These are phyloP conservation scores for Herpetotheres cachinnans DNA, from an alignment of 2,113 vertebrate genomes.

Conservation along the genomic window DNA sequence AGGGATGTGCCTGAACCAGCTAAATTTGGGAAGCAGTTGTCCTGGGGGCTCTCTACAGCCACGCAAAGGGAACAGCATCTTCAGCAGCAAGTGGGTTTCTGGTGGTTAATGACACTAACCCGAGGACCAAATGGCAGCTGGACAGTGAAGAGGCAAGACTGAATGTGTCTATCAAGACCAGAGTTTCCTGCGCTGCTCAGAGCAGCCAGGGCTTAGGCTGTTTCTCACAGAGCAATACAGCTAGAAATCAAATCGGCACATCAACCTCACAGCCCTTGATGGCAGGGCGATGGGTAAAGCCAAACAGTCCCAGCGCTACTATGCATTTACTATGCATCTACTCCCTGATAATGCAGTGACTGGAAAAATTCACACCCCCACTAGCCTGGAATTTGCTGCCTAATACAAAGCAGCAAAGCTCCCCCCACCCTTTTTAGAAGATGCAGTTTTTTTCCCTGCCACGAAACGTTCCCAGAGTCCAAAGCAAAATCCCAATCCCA, in stretches of 20 bases:
- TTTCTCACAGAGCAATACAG: accelerated
- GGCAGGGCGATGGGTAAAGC: neutral
- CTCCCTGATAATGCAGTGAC: neutral
- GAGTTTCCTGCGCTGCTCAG: neutral
- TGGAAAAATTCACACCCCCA: accelerated
- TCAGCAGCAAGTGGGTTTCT: neutral
- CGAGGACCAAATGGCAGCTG: neutral
- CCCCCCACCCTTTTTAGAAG: neutral
- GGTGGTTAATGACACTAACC: neutral
- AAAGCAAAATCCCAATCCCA: neutral
- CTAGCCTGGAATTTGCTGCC: neutral
- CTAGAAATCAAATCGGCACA: neutral
- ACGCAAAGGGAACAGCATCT: neutral
- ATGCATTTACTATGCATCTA: neutral
- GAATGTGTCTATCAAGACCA: accelerated
- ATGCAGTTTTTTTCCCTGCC: neutral
- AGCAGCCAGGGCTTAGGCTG: neutral
- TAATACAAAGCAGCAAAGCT: neutral
- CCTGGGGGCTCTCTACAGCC: neutral
- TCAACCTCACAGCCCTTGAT: neutral
- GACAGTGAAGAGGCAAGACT: neutral
- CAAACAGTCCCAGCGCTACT: neutral
- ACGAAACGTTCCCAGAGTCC: neutral
- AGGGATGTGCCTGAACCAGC: neutral
- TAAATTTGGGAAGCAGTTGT: neutral